A percentile compares a stretch with the other conserved stretches of the same genome.
phyloP scores from a whole-genome alignment of 2,797 vertebrate species.

The Florisuga fusca region DNA sequence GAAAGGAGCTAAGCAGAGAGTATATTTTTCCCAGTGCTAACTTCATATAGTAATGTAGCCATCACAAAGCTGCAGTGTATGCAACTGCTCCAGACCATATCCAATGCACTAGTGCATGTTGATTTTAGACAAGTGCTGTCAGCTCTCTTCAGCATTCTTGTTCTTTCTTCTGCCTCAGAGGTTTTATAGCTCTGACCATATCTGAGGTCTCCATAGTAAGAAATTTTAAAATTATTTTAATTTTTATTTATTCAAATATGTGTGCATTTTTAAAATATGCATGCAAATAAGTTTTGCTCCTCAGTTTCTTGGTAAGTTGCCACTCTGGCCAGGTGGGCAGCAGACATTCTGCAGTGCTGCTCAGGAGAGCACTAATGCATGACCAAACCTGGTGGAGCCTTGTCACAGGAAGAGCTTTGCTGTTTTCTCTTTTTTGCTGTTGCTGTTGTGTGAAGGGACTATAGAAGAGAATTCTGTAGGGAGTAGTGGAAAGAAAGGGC shows the following conservation, averaged over 20 bases:
- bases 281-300: neutral
- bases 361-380: neutral
- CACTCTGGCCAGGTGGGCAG: neutral
- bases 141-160: neutral
- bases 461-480: neutral
- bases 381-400: neutral
- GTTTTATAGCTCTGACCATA: neutral
- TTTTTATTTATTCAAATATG: neutral
- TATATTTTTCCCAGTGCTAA: neutral
- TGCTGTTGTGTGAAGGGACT: neutral
- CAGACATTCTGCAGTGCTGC: neutral
- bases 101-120: rapidly evolving
- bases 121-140: neutral
- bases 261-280: neutral
- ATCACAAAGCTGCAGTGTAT: neutral
- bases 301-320: neutral
- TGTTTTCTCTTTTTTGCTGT: neutral
- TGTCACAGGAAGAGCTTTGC: neutral
- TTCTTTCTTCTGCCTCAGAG: neutral
- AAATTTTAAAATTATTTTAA: neutral
- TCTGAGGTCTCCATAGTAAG: neutral
- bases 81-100: neutral
- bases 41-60: neutral
- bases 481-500: neutral
- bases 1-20: neutral